A percentile compares a stretch with the other conserved stretches of the same genome.
These are phyloP conservation scores for Kryphioiulus occultus DNA, from an alignment of 2,888 invertebrate genomes.

Conservation along the genomic window DNA sequence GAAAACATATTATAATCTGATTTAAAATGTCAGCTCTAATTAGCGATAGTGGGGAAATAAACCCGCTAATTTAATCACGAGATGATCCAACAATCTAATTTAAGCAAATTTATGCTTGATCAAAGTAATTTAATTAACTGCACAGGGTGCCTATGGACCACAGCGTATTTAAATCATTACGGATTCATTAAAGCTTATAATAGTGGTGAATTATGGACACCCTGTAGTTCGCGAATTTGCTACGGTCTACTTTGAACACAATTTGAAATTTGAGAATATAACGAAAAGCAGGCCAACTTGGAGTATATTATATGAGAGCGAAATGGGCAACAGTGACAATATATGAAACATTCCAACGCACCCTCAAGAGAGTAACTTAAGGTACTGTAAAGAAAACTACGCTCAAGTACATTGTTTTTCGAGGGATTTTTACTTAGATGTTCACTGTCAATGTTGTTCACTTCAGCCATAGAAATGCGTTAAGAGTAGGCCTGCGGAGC, in stretches of 20 bases:
- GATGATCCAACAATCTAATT: slow-evolving; percentile 7
- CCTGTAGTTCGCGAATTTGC: neutral
- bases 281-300: neutral
- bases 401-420: slow-evolving; percentile 18
- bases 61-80: neutral
- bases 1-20: neutral
- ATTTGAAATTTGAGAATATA: neutral
- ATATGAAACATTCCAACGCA: neutral
- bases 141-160: no score
- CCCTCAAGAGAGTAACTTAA: neutral
- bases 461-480: neutral
- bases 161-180: no score
- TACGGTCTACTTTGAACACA: neutral
- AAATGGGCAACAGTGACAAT: slow-evolving; percentile 32
- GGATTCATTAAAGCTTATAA: no score
- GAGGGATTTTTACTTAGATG: neutral
- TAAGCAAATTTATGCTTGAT: neutral
- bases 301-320: neutral
- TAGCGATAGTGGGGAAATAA: neutral
- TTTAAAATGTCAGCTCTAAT: neutral
- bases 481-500: neutral
- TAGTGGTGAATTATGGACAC: no score
- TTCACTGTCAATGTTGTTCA: neutral
- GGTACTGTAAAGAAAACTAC: neutral
- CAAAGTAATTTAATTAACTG: neutral